Percentiles rank a stretch among this genome's conserved stretches.
These are phyloP conservation scores for Scytalopus superciliaris DNA, from an alignment of 2,113 vertebrate genomes.

Conservation along the genomic window DNA sequence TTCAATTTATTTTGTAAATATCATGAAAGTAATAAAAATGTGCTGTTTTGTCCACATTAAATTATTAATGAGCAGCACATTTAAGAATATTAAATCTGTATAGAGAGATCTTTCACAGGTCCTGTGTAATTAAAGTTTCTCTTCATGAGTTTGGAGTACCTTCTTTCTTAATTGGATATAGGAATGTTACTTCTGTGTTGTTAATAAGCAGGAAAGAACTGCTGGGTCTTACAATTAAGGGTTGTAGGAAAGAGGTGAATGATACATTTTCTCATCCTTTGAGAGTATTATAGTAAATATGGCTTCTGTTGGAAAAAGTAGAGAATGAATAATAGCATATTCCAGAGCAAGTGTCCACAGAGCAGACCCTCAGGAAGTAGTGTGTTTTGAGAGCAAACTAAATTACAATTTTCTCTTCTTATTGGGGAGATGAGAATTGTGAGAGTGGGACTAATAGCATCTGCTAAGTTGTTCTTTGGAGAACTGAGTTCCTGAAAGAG, in stretches of 20 bases:
- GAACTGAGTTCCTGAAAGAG: background rate
- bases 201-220: background rate
- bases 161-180: background rate
- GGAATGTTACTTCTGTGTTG: background rate
- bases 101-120: background rate
- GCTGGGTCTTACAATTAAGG: background rate
- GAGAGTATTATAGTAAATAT: background rate
- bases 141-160: background rate
- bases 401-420: background rate
- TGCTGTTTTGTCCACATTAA: background rate
- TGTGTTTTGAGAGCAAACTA: background rate
- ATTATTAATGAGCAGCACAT: background rate
- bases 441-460: background rate
- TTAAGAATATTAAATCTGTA: background rate
- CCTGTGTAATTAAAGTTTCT: background rate
- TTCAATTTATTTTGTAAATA: background rate
- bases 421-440: background rate
- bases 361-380: background rate
- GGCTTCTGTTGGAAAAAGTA: background rate
- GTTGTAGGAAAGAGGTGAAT: background rate
- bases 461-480: background rate
- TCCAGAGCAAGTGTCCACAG: accelerated
- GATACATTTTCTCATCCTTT: background rate
- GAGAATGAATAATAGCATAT: background rate
- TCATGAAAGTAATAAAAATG: background rate